phyloP scores from a whole-genome alignment of 2,888 invertebrate genomes.

The Andrena trimmerana region DNA sequence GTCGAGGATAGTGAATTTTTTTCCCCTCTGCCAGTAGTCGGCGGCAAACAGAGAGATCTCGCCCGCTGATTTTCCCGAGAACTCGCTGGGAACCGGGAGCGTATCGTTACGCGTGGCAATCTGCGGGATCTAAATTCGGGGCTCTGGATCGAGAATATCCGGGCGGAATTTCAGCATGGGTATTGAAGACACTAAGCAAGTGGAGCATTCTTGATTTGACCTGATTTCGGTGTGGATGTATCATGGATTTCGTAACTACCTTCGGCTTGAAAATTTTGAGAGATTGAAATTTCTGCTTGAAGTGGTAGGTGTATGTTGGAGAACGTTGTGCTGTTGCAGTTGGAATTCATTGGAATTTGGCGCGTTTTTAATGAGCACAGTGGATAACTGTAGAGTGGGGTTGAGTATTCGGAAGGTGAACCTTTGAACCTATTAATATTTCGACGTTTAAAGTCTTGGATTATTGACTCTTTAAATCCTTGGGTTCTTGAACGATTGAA shows the following conservation, averaged over 20 bases:
- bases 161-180: constrained; percentile 21
- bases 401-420: no score
- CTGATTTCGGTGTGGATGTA: constrained; percentile 2
- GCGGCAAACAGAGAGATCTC: neutral
- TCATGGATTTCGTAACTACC: neutral
- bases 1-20: neutral
- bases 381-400: no score
- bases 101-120: neutral
- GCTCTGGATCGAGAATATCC: constrained; percentile 3
- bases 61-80: neutral
- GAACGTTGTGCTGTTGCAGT: no score
- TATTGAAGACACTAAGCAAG: constrained; percentile 10
- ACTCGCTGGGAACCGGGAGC: neutral
- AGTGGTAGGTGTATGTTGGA: neutral
- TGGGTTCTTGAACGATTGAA: no score
- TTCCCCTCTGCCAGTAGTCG: neutral
- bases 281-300: neutral
- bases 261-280: neutral
- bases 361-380: no score
- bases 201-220: constrained; percentile 39
- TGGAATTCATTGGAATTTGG: no score
- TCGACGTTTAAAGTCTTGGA: no score
- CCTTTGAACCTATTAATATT: no score
- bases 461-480: no score
- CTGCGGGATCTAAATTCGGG: constrained; percentile 11